Evolutionary conservation across 2,797 vertebrate genomes (phyloP).

Genomic region (Enoplosus armatus): DNA sequence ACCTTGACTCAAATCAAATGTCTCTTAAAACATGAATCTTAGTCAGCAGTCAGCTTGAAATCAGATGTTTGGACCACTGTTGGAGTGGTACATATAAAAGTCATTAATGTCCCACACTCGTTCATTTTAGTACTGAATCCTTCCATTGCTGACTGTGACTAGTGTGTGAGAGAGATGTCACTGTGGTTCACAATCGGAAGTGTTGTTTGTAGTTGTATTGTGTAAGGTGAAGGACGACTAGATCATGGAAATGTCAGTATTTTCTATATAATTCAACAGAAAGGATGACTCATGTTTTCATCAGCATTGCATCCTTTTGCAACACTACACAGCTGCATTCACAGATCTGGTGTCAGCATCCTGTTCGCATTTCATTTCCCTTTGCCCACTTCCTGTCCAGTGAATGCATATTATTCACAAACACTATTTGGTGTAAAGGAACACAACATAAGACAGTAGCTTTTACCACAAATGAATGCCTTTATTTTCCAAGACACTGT

Average conservation of each 20-base stretch:
- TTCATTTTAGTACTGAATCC: background rate
- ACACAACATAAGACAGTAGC: slow-evolving; percentile 5
- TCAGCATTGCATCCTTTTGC: background rate
- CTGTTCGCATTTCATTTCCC: background rate
- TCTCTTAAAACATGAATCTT: background rate
- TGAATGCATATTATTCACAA: background rate
- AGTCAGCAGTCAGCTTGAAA: background rate
- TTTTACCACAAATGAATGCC: slow-evolving; percentile 83
- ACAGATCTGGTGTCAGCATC: background rate
- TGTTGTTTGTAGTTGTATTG: background rate
- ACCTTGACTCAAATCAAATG: background rate
- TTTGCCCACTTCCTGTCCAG: background rate
- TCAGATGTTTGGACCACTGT: background rate
- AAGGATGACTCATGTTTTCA: background rate
- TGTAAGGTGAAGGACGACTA: background rate
- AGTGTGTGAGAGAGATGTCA: background rate
- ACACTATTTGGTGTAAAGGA: background rate
- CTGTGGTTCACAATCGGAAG: background rate
- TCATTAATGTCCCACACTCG: background rate
- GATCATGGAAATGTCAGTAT: background rate
- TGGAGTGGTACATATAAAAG: background rate
- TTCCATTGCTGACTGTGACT: background rate
- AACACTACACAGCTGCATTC: background rate
- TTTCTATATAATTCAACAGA: background rate
- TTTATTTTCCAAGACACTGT: slow-evolving; percentile 86